A percentile compares a stretch with the other conserved stretches of the same genome.
phyloP scores from a whole-genome alignment of 2,888 invertebrate species.

The Drosophila fulvimacula region DNA sequence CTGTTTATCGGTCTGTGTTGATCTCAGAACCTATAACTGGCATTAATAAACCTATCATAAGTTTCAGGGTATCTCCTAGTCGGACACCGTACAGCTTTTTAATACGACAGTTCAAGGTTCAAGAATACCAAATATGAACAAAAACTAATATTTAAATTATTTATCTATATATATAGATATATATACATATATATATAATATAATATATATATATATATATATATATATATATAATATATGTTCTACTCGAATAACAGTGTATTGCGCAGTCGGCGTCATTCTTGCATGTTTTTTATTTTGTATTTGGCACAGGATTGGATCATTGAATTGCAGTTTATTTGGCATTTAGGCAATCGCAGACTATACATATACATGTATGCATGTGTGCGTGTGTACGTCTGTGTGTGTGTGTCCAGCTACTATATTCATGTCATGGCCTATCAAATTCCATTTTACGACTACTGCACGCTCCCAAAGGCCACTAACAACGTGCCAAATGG shows the following conservation, averaged over 20 bases:
- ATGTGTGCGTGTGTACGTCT: constrained; percentile 11
- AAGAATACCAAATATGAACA: too few species aligned
- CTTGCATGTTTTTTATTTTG: not conserved
- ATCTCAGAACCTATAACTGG: not conserved
- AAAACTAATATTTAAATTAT: too few species aligned
- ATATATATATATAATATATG: too few species aligned
- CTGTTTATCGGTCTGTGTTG: not conserved
- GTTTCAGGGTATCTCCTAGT: not conserved
- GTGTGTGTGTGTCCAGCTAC: constrained; percentile 13
- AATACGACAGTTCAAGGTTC: too few species aligned
- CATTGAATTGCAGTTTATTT: constrained; percentile 70
- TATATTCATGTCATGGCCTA: constrained; percentile 36
- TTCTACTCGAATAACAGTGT: not conserved
- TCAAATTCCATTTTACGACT: constrained; percentile 64
- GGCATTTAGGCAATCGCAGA: constrained; percentile 42
- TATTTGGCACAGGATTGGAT: constrained; percentile 7
- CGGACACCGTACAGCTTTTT: too few species aligned
- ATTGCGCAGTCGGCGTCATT: not conserved
- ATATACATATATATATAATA: too few species aligned
- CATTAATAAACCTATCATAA: not conserved
- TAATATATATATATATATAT: too few species aligned
- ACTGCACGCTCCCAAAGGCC: constrained; percentile 33
- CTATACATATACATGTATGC: constrained; percentile 4
- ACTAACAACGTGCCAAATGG: constrained; percentile 65
- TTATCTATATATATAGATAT: too few species aligned